Evolutionary conservation across 2,888 invertebrate genomes (phyloP), one percentile per base, ranked within the genome.

Genomic region (Phymatocera aterrima): DNA sequence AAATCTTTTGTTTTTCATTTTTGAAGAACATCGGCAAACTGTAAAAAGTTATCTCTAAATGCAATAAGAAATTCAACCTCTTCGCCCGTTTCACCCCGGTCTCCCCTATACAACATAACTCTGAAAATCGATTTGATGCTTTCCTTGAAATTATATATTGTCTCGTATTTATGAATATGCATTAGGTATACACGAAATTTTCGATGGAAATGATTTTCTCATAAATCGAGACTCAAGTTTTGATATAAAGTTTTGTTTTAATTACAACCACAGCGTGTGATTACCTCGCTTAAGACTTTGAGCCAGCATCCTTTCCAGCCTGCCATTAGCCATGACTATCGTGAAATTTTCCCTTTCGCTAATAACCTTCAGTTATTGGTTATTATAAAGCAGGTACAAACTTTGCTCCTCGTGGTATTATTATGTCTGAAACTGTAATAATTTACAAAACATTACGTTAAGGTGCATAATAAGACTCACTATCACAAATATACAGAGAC

Each of bases 241-340:
- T 64, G 61, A 43, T 60, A 21, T 43, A 75, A 75, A 75, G 75
- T 75, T 89, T 88, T 87, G 88, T 89, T 88, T 88, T 87, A 89
- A 89, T 89, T 89, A 89, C 85, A 83, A 84, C 83, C 86, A 79
- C 88, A 85, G 87, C 87, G 82, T 86, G 88, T 81, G 81, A 80
- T 78, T 82, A 77, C 81, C 82, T 86, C 86, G 84, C 86, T 88
- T 87, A 84, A 77, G 40, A 75, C 79, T 51, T 70, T 79, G 21
- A 57, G 77, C 65, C 72, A 48, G 72, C 65, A 21, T 77, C 75
- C 77, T 78, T 64, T 48, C 57, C 40, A 37, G 34, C 77, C 24
- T 43, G 70, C 61, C 15, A 46, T 46, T 37, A 54, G n/a, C 28
- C 51, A 28, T 74, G 81, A 79, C 81, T 82, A 81, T 81, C 81